These are phyloP conservation scores for Pagrus major DNA, from an alignment of 2,113 vertebrate genomes.

Conservation along the genomic window DNA sequence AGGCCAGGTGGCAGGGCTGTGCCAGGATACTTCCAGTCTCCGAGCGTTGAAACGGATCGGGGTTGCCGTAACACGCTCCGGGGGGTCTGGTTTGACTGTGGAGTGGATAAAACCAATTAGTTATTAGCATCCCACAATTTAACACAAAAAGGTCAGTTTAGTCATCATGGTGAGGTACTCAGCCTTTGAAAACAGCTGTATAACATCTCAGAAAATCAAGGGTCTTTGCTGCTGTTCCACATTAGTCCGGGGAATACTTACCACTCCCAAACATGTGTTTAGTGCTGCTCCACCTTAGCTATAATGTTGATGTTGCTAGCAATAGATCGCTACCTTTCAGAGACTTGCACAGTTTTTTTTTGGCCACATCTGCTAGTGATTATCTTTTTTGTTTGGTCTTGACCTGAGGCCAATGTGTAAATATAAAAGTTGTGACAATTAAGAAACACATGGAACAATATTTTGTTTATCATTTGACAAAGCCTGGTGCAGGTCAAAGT, in stretches of 20 bases:
- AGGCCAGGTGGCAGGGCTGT: constrained; percentile 93
- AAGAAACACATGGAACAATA: neutral
- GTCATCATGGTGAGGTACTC: neutral
- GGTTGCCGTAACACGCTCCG: constrained; percentile 92
- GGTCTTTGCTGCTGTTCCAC: neutral
- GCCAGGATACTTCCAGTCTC: constrained; percentile 94
- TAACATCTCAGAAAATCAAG: constrained; percentile 2
- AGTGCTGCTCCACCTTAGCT: neutral
- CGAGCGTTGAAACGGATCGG: constrained; percentile 89
- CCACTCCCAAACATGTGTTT: neutral
- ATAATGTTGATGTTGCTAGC: no score
- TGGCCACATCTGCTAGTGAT: neutral
- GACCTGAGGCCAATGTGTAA: neutral
- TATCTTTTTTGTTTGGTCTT: neutral
- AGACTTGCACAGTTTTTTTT: no score
- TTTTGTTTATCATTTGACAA: neutral
- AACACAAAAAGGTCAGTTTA: neutral
- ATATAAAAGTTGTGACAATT: constrained; percentile 1
- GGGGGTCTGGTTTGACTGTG: constrained; percentile 96
- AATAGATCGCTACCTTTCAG: neutral
- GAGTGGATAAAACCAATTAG: constrained; percentile 41
- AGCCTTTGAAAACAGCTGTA: neutral
- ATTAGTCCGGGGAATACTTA: neutral
- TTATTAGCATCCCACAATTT: neutral
- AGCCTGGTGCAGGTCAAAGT: neutral